Evolutionary conservation across 1,140 invertebrate species (phyloP), one percentile per base, ranked within the genome.

Genomic region (Calliphora vicina): DNA sequence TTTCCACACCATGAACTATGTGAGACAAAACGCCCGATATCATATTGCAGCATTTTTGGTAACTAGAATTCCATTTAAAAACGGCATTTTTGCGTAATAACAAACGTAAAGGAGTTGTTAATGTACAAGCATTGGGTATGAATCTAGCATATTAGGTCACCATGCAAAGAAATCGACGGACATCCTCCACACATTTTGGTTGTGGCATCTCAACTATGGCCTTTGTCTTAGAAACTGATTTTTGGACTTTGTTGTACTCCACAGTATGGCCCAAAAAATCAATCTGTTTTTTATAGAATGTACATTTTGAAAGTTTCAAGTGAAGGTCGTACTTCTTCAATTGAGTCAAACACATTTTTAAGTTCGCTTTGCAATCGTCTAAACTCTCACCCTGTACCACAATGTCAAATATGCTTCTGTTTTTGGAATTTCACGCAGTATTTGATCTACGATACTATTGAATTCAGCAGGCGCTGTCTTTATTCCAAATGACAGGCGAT

Each of bases 1-100:
- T 86, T 88, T 86, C 86, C 67, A 83, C 25, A 26, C 84, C 84
- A 27, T 87, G 6, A 25, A 88, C 84, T 23, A 83, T 78, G 29
- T 90, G 87, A 10, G 85, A 85, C 15, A 89, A 81, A 25, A 89
- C 83, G 10, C 84, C 85, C 4, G 76, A 67, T 29, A 86, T 72
- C 4, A 81, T 83, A 61, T 82, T 81, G 15, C 82, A 82, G n/a
- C 78, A 29, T 8, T 29, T 29, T 29, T 29, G 2, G 29, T 8
- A 29, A 8, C 8, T 50, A 50, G 45, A 50, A 50, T 50, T 50
- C 82, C 82, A 82, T 10, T 25, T 72, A n/a, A 61, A 82, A 20
- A 42, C 20, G 2, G 13, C 25, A 27, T 81, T 29, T 29, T 81
- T 67, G 1, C 57, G 43, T 5, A 50, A 12, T 10, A 85, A 81